A percentile compares a stretch with the other conserved stretches of the same genome.
These are phyloP conservation scores for Ahaetulla prasina DNA, from an alignment of 2,113 vertebrate species.

Conservation along the genomic window DNA sequence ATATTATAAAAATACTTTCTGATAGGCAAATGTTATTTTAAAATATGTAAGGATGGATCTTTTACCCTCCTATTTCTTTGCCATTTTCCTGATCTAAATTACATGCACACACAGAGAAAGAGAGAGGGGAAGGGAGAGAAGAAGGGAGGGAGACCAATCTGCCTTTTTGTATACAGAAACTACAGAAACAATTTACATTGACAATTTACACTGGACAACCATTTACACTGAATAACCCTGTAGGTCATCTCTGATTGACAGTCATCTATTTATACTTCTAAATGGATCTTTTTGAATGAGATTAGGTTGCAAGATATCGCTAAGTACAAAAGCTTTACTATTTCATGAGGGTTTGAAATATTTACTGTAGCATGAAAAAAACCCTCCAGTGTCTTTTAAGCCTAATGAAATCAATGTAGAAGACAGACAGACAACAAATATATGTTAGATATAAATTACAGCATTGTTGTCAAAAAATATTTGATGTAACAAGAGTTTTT, in stretches of 20 bases:
- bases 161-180: background rate
- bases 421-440: background rate
- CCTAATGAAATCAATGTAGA: background rate
- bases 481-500: background rate
- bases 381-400: background rate
- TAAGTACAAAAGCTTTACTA: background rate
- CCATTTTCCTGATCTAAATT: background rate
- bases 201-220: background rate
- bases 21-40: background rate
- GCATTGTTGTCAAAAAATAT: background rate
- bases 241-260: background rate
- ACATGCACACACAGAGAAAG: too few relatives aligned
- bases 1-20: background rate
- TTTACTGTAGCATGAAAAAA: background rate
- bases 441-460: background rate
- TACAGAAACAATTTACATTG: background rate
- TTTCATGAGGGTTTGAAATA: background rate
- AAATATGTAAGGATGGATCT: background rate
- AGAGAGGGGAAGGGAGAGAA: background rate
- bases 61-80: background rate
- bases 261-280: background rate
- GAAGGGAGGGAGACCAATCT: background rate
- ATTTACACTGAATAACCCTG: background rate
- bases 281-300: background rate
- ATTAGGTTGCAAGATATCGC: background rate